phyloP scores from a whole-genome alignment of 2,113 vertebrate species.

The Pycnonotus jocosus region DNA sequence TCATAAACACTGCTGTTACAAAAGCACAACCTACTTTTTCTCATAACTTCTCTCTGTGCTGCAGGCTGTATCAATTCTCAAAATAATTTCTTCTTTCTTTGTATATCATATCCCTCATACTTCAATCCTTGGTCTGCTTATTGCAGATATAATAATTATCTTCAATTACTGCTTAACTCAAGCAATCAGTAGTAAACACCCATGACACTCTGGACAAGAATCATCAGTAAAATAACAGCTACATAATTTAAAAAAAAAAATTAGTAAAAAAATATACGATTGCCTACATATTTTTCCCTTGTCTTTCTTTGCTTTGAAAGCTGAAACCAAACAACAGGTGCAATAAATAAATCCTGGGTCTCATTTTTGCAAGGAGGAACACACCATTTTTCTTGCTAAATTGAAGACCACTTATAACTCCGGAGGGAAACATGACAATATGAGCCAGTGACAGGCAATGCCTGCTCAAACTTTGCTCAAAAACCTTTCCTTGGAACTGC shows the following conservation, averaged over 20 bases:
- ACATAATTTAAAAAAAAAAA: background rate
- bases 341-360: background rate
- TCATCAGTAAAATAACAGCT: background rate
- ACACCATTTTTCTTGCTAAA: background rate
- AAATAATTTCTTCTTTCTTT: background rate
- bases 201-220: background rate
- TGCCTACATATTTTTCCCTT: background rate
- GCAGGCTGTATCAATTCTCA: background rate
- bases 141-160: background rate
- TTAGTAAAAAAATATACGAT: background rate
- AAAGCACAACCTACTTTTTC: background rate
- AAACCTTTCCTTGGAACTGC: background rate
- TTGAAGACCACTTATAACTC: background rate
- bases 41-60: background rate
- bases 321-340: background rate
- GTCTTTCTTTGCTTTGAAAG: background rate
- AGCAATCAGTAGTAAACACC: background rate
- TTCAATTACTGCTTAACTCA: background rate
- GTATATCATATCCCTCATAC: background rate
- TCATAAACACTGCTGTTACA: background rate
- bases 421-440: background rate
- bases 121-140: background rate
- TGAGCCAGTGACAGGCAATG: background rate
- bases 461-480: background rate
- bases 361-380: background rate